These are phyloP conservation scores for Halictus quadricinctus DNA, from an alignment of 2,888 invertebrate species.

Conservation along the genomic window DNA sequence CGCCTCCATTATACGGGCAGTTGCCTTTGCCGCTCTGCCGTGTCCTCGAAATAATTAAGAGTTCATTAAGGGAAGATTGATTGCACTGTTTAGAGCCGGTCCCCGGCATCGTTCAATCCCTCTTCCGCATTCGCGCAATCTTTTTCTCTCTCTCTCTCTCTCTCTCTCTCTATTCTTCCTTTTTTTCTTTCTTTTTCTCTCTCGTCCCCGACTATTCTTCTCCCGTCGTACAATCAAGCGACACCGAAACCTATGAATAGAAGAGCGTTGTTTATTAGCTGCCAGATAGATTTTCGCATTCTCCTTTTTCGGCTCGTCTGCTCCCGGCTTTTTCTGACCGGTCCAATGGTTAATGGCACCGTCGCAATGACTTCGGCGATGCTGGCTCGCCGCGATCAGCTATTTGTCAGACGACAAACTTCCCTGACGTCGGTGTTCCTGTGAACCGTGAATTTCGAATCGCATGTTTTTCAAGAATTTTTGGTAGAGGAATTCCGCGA, in stretches of 20 bases:
- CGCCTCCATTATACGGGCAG: conserved; percentile 81
- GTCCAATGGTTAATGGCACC: conserved; percentile 61
- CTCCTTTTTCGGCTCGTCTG: conserved; percentile 18
- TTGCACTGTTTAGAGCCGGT: conserved; percentile 78
- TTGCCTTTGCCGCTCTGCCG: conserved; percentile 74
- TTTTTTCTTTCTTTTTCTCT: not conserved
- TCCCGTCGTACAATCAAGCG: conserved; percentile 40
- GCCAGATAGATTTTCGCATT: conserved; percentile 59
- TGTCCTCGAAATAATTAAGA: conserved; percentile 82
- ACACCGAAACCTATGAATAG: conserved; percentile 76
- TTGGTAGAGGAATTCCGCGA: not conserved
- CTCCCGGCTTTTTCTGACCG: conserved; percentile 46
- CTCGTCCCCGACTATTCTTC: not conserved
- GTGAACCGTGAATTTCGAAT: not conserved
- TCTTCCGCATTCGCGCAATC: not conserved
- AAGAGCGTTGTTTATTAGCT: conserved; percentile 76
- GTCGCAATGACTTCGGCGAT: conserved; percentile 62
- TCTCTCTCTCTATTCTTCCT: too few relatives aligned
- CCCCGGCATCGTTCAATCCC: conserved; percentile 43
- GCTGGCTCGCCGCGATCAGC: conserved; percentile 40
- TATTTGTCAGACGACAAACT: conserved; percentile 56
- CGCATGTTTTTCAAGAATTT: not conserved
- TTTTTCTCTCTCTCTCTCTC: not conserved
- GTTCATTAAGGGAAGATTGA: conserved; percentile 82
- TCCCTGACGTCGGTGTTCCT: conserved; percentile 36